Conservation (phyloP, 2,888 invertebrate genomes). For the Tetragnatha montana region DNA sequence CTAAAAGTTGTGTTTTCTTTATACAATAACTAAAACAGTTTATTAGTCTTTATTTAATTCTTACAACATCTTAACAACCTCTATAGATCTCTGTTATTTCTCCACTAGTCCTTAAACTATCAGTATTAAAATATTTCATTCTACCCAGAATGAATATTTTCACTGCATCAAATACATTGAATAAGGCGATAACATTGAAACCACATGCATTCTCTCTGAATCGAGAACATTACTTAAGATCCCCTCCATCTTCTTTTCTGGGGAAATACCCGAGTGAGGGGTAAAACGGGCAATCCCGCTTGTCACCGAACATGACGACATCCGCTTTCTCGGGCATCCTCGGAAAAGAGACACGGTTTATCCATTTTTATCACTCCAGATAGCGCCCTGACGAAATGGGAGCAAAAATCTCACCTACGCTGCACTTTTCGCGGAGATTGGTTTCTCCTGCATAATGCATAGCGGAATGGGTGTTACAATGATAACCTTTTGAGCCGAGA, state of each 20-base stretch:
- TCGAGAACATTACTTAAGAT: no score
- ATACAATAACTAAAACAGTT: no score
- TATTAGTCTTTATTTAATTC: no score
- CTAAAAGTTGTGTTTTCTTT: no score
- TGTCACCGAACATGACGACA: not conserved
- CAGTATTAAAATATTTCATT: no score
- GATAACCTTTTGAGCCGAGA: not conserved
- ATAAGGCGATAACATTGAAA: no score
- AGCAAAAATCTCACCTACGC: not conserved
- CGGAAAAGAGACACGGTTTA: not conserved
- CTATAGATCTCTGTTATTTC: no score
- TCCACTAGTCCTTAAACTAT: no score
- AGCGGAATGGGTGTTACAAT: not conserved
- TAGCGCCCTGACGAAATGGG: not conserved
- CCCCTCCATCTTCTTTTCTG: not conserved
- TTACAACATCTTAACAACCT: no score
- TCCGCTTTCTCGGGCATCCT: not conserved
- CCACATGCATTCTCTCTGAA: no score
- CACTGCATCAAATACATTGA: no score
- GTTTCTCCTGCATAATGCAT: not conserved
- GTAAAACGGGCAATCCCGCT: not conserved
- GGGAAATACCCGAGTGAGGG: not conserved
- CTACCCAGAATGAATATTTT: no score
- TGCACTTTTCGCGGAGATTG: not conserved
- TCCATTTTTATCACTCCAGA: not conserved